Conservation (phyloP, 2,797 vertebrate species). For the Gallinago nigripennis region DNA sequence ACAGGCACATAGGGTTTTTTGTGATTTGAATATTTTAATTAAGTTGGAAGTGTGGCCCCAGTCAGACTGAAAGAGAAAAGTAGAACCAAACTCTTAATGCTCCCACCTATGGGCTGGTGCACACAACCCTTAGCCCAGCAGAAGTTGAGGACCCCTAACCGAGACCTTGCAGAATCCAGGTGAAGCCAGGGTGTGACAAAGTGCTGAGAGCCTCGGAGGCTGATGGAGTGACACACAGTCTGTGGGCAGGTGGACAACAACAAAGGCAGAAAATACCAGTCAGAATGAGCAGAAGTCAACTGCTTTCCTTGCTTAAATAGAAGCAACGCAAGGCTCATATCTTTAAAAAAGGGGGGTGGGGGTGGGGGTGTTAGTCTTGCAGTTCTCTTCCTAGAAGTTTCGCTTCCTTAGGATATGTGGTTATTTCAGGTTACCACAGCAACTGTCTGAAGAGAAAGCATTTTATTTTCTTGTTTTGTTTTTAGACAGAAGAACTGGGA, state of each 20-base stretch:
- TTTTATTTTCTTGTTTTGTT: slow-evolving; percentile 22
- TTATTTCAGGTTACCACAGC: neutral
- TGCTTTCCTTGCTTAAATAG: neutral
- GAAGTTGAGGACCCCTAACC: neutral
- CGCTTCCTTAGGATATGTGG: slow-evolving; percentile 40
- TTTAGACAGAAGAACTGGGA: neutral
- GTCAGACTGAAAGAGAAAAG: neutral
- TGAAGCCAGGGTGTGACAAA: neutral
- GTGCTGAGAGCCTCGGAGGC: neutral
- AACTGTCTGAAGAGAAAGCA: neutral
- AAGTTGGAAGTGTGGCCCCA: neutral
- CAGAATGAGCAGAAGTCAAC: neutral
- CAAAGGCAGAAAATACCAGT: neutral
- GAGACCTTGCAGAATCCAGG: neutral
- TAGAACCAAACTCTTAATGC: neutral
- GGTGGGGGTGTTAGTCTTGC: neutral
- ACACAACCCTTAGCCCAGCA: neutral
- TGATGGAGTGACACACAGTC: neutral
- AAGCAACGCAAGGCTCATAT: neutral
- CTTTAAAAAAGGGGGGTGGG: neutral
- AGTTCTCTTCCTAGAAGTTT: slow-evolving; percentile 33
- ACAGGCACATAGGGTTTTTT: neutral
- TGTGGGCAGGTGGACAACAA: neutral
- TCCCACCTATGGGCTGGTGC: neutral
- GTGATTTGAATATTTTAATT: neutral